Evolutionary conservation across 2,797 vertebrate species (phyloP), one percentile per base, ranked within the genome.

Genomic region (Crocodylus rhombifer): DNA sequence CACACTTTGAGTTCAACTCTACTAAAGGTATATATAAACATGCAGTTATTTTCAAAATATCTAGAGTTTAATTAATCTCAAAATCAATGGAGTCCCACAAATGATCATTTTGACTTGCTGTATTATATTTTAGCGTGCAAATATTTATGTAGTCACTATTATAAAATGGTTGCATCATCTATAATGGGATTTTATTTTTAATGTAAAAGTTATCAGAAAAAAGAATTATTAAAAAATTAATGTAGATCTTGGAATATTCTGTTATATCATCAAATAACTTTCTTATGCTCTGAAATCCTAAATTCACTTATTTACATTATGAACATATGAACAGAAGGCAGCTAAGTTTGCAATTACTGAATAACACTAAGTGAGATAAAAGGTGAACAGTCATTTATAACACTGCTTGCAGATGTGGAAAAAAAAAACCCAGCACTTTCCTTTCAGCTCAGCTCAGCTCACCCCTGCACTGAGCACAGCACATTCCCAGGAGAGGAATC

Each of bases 1-100:
- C 1, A 77, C 0, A 25, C 1, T 4, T 56, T 71, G 4, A 0
- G 0, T 65, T 85, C 0, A 23, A 77, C 84, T 60, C 14, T 64
- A 79, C 20, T 3, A 79, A 30, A 0, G 28, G 1, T 1, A 87
- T 82, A 85, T 82, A 61, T 13, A 80, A 88, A 71, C 78, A 69
- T 2, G 1, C 36, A 16, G 9, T 51, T 0, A 16, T 69, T 88
- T 88, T 16, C 64, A 15, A 33, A 63, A 7, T 12, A 64, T 4
- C 1, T 4, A 80, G 3, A 28, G 42, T 33, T 64, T 23, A 36
- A 65, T 30, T 5, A 69, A 2, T 28, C 4, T 5, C 61, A 12
- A 63, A 86, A 80, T 26, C 3, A 77, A 5, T 60, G 55, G 12
- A 86, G 25, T 2, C 80, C 6, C 36, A 74, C 17, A 33, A 64